Base-by-base conservation (phyloP, 2,797 vertebrate species). In the Enteromius argenteus region DNA sequence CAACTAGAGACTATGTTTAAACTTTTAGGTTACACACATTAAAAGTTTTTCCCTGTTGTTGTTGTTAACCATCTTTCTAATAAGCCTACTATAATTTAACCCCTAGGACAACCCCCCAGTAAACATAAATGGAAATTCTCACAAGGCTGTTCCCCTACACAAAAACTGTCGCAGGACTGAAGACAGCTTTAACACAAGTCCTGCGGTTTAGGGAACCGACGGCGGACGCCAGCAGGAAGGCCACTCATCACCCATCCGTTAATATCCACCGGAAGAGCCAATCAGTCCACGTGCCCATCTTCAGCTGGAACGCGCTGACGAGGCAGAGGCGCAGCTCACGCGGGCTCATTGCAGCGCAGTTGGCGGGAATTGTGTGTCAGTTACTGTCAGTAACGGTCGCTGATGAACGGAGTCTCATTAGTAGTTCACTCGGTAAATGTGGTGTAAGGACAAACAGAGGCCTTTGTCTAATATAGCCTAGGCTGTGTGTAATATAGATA, bases 151-250 rank as follows among this genome's bases (percentile, higher is more conserved):
- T 87, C 21, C 87, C 87, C 39, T 87, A 83, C 69, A 85, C 44
- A 11, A 88, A 88, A 68, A 86, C 87, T 8, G 56, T 85, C 4
- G 80, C 87, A 21, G 85, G 83, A 56, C 35, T 88, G 27, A 87
- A 88, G 67, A 64, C 85, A 8, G 68, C 77, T 19, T n/a, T 88
- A 3, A 49, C 6, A 30, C 85, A 85, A 15, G 17, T 85, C 21
- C 53, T 83, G 9, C 64, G 72, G 3, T 62, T 78, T 53, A 81
- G 51, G 15, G 80, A 85, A n/a, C 67, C 80, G 23, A 80, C 83
- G 2, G 76, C 58, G 0, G 85, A 88, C 5, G 80, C 79, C 5
- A 51, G 84, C 5, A 76, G 69, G 58, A 82, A 49, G 13, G 71
- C 76, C 11, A 53, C 80, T 4, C 72, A 53, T 6, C 23, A 80